Base-by-base conservation (phyloP, 35 echinoderm and acorn worm species). In the Chiridota heheva region DNA sequence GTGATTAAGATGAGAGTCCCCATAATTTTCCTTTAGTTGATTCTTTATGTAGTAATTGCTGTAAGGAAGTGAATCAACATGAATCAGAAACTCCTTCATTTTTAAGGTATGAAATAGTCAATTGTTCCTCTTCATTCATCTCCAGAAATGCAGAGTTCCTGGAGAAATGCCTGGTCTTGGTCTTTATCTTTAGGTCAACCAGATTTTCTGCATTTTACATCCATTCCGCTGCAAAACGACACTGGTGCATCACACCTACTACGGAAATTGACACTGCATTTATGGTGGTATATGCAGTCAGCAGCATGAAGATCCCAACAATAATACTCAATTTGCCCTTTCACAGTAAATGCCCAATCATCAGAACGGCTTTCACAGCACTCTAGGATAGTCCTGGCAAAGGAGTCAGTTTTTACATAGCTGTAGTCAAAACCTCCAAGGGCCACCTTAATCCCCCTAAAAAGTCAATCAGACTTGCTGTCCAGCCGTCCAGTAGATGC, bases 21-120 rank as follows among this genome's bases (percentile, higher is more conserved):
- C 69, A 76, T 77, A n/a, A n/a, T n/a, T n/a, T n/a, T n/a, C n/a
- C n/a, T n/a, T n/a, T n/a, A n/a, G n/a, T n/a, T n/a, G n/a, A 86
- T 42, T 42, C 13, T 29, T 86, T 15, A 84, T 26, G 44, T 86
- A 77, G 45, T 74, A 53, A 60, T 75, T 86, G 4, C 69, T 51
- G 77, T 76, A 86, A 63, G 82, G 53, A 2, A 29, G 28, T 22
- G 68, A 76, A 58, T 77, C n/a, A 61, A 60, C 57, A 61, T 42
- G 36, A 33, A 28, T 58, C n/a, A 86, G 49, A 59, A 86, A 86
- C 27, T 57, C 70, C 36, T 71, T 28, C 82, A 86, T 86, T 75
- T 77, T 86, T 36, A 17, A 86, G 70, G 30, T 77, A 36, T 49
- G 82, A 86, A 61, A 86, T 86, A 49, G 82, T 77, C 36, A 86